These are phyloP conservation scores for Lagopus muta DNA, from an alignment of 2,113 vertebrate species.

Conservation along the genomic window DNA sequence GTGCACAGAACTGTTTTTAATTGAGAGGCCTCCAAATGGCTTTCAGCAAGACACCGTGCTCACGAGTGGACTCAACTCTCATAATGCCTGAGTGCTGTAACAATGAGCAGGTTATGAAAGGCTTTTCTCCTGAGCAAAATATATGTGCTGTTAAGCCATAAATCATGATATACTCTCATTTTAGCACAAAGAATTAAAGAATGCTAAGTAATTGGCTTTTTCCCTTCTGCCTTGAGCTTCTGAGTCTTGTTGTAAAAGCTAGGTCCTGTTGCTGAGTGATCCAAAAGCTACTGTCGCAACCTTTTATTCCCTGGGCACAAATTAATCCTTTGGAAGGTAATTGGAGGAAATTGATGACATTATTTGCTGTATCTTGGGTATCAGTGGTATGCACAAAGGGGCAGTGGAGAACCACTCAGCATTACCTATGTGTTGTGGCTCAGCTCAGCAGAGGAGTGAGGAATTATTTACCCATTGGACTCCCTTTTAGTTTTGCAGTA, in stretches of 20 bases:
- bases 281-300: constrained; percentile 62
- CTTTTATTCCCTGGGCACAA: constrained; percentile 66
- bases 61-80: constrained; percentile 32
- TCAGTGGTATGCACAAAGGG: constrained; percentile 19
- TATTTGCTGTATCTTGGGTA: constrained; percentile 63
- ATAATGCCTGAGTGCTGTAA: constrained; percentile 42
- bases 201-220: constrained; percentile 49
- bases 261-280: constrained; percentile 69
- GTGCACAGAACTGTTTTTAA: not conserved
- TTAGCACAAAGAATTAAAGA: constrained; percentile 69
- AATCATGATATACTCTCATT: constrained; percentile 61
- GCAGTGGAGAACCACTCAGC: not conserved
- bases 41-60: constrained; percentile 41
- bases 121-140: constrained; percentile 66
- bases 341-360: constrained; percentile 66
- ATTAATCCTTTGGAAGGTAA: constrained; percentile 68
- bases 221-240: constrained; percentile 23
- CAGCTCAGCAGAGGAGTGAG: not conserved
- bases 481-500: not conserved
- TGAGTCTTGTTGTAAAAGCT: constrained; percentile 54
- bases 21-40: not conserved
- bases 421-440: not conserved
- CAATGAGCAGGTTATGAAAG: constrained; percentile 62
- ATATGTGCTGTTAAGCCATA: constrained; percentile 38
- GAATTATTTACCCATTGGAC: not conserved